Conservation (phyloP, 92 coral and sea anemone genomes). For the Porites cylindrica region DNA sequence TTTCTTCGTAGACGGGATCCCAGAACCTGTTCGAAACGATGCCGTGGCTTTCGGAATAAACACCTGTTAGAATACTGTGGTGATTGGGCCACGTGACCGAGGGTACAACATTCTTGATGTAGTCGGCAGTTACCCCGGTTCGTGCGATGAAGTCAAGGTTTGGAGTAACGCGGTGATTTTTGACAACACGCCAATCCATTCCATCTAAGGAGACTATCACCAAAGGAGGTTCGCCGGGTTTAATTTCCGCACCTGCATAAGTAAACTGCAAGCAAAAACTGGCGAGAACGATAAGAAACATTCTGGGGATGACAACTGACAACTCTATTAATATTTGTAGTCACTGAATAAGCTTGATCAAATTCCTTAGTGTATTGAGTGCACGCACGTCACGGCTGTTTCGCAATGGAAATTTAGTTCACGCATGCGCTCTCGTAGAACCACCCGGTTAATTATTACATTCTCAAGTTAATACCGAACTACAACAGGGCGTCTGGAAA, state of each 20-base stretch:
- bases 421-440: too few species aligned
- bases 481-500: not conserved
- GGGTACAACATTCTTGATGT: conserved; percentile 40
- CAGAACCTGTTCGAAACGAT: conserved; percentile 44
- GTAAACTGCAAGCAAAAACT: not conserved
- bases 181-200: not conserved
- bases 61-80: conserved; percentile 44
- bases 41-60: conserved; percentile 54
- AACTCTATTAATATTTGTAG: too few species aligned
- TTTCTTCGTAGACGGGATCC: conserved; percentile 42
- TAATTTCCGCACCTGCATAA: not conserved
- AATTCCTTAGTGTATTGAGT: too few species aligned
- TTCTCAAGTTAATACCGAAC: too few species aligned
- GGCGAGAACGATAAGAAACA: not conserved
- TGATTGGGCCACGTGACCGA: conserved; percentile 47
- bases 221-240: conserved; percentile 3
- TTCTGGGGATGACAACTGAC: too few species aligned
- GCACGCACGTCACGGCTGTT: too few species aligned
- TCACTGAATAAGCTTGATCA: too few species aligned
- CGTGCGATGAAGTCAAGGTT: conserved; percentile 49
- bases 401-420: too few species aligned
- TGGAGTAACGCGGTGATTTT: conserved; percentile 9
- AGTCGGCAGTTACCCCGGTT: conserved; percentile 41
- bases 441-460: too few species aligned
- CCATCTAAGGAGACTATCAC: conserved; percentile 46